phyloP scores from a whole-genome alignment of 2,888 invertebrate species.

The Saturnia pavonia region DNA sequence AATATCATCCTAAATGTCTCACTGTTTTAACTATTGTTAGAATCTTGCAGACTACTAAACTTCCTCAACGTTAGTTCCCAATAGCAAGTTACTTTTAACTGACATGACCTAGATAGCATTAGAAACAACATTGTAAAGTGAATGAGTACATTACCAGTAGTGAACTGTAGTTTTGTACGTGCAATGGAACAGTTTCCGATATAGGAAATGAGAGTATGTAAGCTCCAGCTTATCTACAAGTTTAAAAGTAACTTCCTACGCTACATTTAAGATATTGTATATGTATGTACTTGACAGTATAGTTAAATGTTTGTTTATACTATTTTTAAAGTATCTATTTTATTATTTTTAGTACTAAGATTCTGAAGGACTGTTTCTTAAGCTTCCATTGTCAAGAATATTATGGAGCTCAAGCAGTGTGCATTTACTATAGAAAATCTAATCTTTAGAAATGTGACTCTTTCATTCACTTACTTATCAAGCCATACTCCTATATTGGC shows the following conservation, averaged over 20 bases:
- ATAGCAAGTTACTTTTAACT: conserved; percentile 14
- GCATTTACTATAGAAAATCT: neutral
- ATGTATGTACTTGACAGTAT: neutral
- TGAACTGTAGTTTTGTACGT: conserved; percentile 13
- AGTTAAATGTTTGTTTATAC: neutral
- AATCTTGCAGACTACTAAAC: neutral
- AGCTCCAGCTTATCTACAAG: conserved; percentile 15
- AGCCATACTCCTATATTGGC: neutral
- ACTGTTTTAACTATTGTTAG: neutral
- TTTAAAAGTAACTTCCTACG: conserved; percentile 14
- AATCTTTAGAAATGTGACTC: neutral
- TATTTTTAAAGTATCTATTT: neutral
- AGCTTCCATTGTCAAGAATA: neutral
- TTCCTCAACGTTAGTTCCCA: conserved; percentile 5
- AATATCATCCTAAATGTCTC: neutral
- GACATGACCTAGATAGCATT: conserved; percentile 7
- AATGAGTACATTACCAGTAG: conserved; percentile 10
- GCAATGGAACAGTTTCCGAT: conserved; percentile 17
- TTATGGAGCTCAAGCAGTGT: neutral
- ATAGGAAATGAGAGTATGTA: conserved; percentile 18
- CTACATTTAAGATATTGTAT: neutral
- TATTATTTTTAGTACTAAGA: neutral
- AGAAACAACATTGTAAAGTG: conserved; percentile 17
- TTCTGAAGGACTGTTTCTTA: neutral
- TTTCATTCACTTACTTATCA: neutral